A percentile compares a stretch with the other conserved stretches of the same genome.
These are phyloP conservation scores for Stenodera caucasica DNA, from an alignment of 2,888 invertebrate genomes.

Conservation along the genomic window DNA sequence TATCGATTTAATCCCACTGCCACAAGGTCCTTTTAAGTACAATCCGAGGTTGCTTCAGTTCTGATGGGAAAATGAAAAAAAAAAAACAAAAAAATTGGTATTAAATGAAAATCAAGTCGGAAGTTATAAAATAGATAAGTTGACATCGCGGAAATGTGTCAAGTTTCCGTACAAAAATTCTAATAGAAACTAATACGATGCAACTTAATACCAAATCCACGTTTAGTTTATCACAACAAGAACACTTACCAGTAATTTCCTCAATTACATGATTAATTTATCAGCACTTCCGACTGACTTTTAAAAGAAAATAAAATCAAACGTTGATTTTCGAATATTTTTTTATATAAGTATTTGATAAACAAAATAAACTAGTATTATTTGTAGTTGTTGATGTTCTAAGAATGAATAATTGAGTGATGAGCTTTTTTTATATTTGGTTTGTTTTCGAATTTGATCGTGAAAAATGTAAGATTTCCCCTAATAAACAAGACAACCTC, in stretches of 20 bases:
- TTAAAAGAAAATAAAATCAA: no score
- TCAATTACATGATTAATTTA: constrained; percentile 5
- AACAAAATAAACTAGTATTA: not conserved
- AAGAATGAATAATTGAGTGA: not conserved
- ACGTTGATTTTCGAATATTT: no score
- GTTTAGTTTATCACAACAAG: not conserved
- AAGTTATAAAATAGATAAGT: not conserved
- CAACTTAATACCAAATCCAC: not conserved
- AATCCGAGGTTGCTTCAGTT: constrained; percentile 34
- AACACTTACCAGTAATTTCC: constrained; percentile 1
- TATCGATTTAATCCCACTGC: constrained; percentile 22
- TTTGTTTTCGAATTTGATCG: not conserved
- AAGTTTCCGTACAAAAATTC: not conserved
- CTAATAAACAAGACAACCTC: constrained; percentile 24
- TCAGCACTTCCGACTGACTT: not conserved
- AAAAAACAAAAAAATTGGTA: not conserved
- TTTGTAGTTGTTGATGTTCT: not conserved
- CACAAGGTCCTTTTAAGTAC: constrained; percentile 38
- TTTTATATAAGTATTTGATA: no score
- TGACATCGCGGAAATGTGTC: not conserved
- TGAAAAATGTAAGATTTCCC: constrained; percentile 19
- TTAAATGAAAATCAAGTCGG: no score
- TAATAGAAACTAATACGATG: not conserved
- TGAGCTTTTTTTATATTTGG: not conserved
- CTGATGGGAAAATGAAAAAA: not conserved